Conservation (phyloP, 2,113 vertebrate genomes). For the Rallus limicola region DNA sequence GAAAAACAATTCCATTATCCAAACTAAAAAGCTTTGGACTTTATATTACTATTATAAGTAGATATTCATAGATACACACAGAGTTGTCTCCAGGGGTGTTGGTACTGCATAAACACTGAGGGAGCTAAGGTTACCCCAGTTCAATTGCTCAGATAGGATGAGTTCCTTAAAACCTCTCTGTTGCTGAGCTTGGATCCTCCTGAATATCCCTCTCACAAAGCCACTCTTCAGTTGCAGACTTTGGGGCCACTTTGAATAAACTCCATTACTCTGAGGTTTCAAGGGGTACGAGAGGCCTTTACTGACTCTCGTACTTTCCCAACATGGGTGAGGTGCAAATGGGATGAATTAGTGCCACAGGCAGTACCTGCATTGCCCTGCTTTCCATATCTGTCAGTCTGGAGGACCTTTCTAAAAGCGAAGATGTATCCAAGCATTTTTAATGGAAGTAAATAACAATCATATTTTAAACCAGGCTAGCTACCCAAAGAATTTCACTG, state of each 20-base stretch:
- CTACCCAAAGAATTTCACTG: not conserved
- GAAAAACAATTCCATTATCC: not conserved
- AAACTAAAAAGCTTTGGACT: not conserved
- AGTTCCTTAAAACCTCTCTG: not conserved
- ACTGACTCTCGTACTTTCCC: not conserved
- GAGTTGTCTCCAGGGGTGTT: not conserved
- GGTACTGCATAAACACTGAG: not conserved
- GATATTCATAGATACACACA: not conserved
- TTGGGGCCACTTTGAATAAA: not conserved
- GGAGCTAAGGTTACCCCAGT: not conserved
- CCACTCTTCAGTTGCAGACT: not conserved
- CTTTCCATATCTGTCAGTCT: not conserved
- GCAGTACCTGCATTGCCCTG: not conserved
- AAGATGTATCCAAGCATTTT: not conserved
- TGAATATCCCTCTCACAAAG: not conserved
- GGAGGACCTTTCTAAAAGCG: not conserved
- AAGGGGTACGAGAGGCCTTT: not conserved
- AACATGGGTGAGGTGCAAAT: not conserved
- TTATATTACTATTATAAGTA: not conserved
- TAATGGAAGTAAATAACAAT: not conserved
- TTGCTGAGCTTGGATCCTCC: not conserved
- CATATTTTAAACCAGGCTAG: not conserved
- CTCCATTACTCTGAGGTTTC: not conserved
- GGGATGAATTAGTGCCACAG: not conserved
- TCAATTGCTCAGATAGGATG: not conserved